Conservation (phyloP, 1,140 invertebrate species). For the Orchestia grillus region DNA sequence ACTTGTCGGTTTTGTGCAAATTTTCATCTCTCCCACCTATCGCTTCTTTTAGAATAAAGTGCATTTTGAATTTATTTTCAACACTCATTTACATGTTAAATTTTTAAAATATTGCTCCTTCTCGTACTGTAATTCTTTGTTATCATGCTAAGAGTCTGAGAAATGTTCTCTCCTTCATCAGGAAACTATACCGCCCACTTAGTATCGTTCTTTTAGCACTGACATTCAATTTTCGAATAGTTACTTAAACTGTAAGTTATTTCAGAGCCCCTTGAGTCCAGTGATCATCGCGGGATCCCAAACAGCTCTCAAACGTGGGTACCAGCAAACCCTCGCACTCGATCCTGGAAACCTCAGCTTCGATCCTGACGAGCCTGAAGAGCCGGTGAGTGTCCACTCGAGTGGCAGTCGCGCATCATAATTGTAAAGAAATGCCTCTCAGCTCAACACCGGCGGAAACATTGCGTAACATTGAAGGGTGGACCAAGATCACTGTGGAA, state of each 20-base stretch:
- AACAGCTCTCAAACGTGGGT: neutral
- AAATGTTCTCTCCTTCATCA: neutral
- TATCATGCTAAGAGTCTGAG: neutral
- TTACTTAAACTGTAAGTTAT: neutral
- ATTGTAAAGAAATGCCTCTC: too few species aligned
- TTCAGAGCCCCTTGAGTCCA: constrained; percentile 35
- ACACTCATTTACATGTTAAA: too few species aligned
- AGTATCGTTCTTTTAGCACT: neutral
- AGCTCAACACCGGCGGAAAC: too few species aligned
- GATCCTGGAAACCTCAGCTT: constrained; percentile 39
- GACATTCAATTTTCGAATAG: neutral
- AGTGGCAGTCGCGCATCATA: too few species aligned
- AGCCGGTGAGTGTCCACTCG: neutral
- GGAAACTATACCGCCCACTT: neutral
- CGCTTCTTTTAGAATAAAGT: neutral
- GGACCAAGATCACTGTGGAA: too few species aligned
- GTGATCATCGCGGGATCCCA: neutral
- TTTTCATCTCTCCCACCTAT: neutral
- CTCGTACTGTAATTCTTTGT: neutral
- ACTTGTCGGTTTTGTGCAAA: neutral
- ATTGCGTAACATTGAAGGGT: too few species aligned
- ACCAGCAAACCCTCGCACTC: neutral
- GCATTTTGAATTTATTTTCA: too few species aligned
- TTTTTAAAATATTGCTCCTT: neutral
- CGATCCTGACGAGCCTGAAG: neutral